These are phyloP conservation scores for Cremastinae sp. DNA, from an alignment of 2,888 invertebrate species.

Conservation along the genomic window DNA sequence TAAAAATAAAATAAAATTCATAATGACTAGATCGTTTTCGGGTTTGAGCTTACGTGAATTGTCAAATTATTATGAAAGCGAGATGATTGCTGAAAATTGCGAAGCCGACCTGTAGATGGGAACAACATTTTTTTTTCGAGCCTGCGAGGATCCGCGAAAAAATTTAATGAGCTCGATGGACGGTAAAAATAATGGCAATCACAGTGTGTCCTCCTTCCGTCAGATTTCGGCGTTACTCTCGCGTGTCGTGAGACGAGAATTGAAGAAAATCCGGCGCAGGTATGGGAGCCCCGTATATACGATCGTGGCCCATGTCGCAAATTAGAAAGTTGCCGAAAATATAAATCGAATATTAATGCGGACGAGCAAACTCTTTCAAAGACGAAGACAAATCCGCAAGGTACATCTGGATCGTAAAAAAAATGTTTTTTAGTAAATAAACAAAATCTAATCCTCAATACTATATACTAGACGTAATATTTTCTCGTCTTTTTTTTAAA, in stretches of 20 bases:
- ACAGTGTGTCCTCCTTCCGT: not conserved
- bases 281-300: not conserved
- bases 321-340: slow-evolving; percentile 57
- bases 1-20: too few relatives aligned
- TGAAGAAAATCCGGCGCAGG: slow-evolving; percentile 7
- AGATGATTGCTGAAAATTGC: too few relatives aligned
- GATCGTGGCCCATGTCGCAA: slow-evolving; percentile 32
- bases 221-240: slow-evolving; percentile 4
- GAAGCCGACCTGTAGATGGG: too few relatives aligned
- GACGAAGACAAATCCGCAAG: not conserved
- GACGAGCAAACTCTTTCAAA: not conserved
- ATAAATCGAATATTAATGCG: slow-evolving; percentile 5
- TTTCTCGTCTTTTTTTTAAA: too few relatives aligned
- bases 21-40: too few relatives aligned
- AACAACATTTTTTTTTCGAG: not conserved
- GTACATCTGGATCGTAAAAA: not conserved
- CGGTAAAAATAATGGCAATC: not conserved
- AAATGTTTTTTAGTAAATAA: not conserved
- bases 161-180: not conserved
- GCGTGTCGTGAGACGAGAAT: slow-evolving; percentile 2
- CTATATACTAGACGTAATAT: too few relatives aligned
- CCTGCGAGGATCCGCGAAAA: not conserved
- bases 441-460: too few relatives aligned
- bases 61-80: too few relatives aligned
- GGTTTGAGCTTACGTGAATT: too few relatives aligned